Evolutionary conservation across 1,140 invertebrate species (phyloP).

Genomic region (Drosophila subobscura): DNA sequence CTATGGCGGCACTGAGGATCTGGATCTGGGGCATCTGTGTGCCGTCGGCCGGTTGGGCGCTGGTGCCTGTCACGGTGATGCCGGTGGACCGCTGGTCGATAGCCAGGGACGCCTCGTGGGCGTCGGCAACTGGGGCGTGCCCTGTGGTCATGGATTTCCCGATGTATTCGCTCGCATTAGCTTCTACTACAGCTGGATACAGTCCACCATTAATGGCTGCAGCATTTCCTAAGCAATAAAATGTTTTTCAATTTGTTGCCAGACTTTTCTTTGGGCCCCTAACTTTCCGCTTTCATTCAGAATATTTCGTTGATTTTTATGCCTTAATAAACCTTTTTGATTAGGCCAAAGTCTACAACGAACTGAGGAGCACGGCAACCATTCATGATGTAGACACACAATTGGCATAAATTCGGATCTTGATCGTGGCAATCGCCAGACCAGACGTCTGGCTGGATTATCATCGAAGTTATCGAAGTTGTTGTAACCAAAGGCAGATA

Average conservation of each 20-base stretch:
- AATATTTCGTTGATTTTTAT: background rate
- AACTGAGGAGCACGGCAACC: background rate
- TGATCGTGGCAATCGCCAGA: slow-evolving; percentile 33
- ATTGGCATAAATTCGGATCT: slow-evolving; percentile 14
- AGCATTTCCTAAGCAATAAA: slow-evolving; percentile 31
- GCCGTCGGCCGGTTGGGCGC: slow-evolving; percentile 85
- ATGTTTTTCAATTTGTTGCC: slow-evolving; percentile 9
- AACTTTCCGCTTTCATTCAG: too few species aligned
- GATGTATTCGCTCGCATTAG: slow-evolving; percentile 84
- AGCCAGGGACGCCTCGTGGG: slow-evolving; percentile 64
- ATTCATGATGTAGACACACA: background rate
- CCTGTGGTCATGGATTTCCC: slow-evolving; percentile 84
- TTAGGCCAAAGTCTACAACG: slow-evolving; percentile 14
- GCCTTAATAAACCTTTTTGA: background rate
- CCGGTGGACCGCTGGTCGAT: slow-evolving; percentile 69
- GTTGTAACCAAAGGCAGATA: slow-evolving; percentile 27
- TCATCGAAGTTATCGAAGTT: slow-evolving; percentile 11
- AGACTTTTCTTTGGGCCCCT: background rate
- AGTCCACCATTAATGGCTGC: slow-evolving; percentile 62
- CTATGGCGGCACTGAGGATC: slow-evolving; percentile 30
- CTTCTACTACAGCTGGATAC: slow-evolving; percentile 78
- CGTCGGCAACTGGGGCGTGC: slow-evolving; percentile 84
- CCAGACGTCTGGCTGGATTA: slow-evolving; percentile 40
- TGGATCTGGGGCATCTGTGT: slow-evolving; percentile 85
- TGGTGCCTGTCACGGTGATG: slow-evolving; percentile 82